Percentiles rank a stretch among this genome's conserved stretches.
phyloP scores from a whole-genome alignment of 2,113 vertebrate genomes.

The Grantiella picta region DNA sequence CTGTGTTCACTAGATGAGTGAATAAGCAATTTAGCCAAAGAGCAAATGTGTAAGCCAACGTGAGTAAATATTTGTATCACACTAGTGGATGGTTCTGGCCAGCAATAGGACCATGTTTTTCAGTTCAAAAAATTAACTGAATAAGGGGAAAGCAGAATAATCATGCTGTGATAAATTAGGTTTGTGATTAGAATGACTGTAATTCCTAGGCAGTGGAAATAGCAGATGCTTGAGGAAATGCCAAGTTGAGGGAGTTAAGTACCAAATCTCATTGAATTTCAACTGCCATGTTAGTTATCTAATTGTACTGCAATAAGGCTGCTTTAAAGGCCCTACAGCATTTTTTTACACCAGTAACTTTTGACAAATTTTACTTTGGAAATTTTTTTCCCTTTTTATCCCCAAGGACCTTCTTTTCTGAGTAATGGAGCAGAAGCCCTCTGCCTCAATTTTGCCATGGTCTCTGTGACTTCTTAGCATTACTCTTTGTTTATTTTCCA shows the following conservation, averaged over 20 bases:
- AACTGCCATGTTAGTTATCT: neutral
- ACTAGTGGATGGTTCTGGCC: neutral
- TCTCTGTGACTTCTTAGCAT: neutral
- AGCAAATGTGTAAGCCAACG: neutral
- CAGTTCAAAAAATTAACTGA: neutral
- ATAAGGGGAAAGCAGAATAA: neutral
- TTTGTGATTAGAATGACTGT: neutral
- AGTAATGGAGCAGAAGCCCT: neutral
- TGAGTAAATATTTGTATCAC: neutral
- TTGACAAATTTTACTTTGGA: neutral
- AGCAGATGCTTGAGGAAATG: slow-evolving; percentile 32
- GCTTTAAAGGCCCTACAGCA: neutral
- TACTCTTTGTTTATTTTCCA: neutral
- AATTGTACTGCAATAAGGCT: slow-evolving; percentile 2
- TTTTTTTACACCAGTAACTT: neutral
- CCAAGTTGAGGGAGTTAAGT: neutral
- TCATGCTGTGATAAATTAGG: neutral
- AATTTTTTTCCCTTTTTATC: neutral
- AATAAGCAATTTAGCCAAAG: neutral
- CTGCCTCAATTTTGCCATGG: neutral
- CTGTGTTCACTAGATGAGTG: neutral
- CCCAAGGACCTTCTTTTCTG: neutral
- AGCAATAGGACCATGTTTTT: neutral
- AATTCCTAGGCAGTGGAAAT: neutral
- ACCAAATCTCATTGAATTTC: slow-evolving; percentile 21